Percentiles rank a stretch among this genome's conserved stretches.
phyloP scores from a whole-genome alignment of 1,140 invertebrate genomes.

The Drosophila nasuta region DNA sequence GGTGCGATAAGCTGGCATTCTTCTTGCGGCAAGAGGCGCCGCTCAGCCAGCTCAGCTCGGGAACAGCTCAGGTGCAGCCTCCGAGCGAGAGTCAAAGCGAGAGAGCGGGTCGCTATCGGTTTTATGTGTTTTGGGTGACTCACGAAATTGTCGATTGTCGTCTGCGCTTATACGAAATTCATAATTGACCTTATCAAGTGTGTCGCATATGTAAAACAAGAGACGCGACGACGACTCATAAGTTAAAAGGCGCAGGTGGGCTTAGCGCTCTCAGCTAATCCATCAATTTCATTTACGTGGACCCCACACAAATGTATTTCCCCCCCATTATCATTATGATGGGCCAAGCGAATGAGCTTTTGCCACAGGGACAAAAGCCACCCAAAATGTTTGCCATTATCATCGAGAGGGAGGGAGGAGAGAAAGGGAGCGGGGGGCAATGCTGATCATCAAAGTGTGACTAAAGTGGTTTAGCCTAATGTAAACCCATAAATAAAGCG shows the following conservation, averaged over 20 bases:
- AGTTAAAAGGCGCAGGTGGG: slow-evolving; percentile 32
- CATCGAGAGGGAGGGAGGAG: background rate
- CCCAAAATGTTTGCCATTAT: slow-evolving; percentile 79
- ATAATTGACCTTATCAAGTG: slow-evolving; percentile 76
- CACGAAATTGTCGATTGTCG: slow-evolving; percentile 55
- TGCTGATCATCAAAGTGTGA: slow-evolving; percentile 84
- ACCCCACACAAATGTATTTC: slow-evolving; percentile 59
- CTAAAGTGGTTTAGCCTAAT: slow-evolving; percentile 85
- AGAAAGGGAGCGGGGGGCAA: slow-evolving; percentile 29
- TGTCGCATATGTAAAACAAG: slow-evolving; percentile 46
- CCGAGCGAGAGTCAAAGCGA: background rate
- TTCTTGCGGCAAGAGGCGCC: slow-evolving; percentile 75
- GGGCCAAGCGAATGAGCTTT: slow-evolving; percentile 41
- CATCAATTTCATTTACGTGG: slow-evolving; percentile 56
- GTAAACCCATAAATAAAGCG: slow-evolving; percentile 83
- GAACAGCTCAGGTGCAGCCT: slow-evolving; percentile 49
- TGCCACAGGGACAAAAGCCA: slow-evolving; percentile 34
- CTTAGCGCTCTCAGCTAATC: slow-evolving; percentile 45
- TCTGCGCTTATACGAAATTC: slow-evolving; percentile 63
- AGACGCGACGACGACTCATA: background rate
- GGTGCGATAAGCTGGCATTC: slow-evolving; percentile 65
- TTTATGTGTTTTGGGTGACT: slow-evolving; percentile 59
- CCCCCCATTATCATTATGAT: slow-evolving; percentile 26
- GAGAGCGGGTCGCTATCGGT: slow-evolving; percentile 50
- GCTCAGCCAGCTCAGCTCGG: slow-evolving; percentile 14